phyloP scores from a whole-genome alignment of 2,113 vertebrate genomes.

The Thermophis baileyi region DNA sequence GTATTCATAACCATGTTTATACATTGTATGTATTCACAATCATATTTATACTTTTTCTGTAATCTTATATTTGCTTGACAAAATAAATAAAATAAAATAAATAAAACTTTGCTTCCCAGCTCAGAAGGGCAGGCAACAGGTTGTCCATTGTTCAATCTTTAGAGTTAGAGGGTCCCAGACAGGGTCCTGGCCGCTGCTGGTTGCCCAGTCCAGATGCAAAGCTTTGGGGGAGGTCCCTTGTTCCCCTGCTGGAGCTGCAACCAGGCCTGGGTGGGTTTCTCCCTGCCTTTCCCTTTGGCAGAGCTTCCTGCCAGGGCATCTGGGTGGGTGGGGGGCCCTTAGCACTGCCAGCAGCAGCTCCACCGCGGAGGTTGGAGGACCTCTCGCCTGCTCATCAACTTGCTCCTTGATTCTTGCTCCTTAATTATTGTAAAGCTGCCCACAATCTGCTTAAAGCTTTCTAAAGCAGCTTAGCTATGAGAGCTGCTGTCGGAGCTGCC shows the following conservation, averaged over 20 bases:
- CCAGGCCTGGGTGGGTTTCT: not conserved
- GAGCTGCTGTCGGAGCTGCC: not conserved
- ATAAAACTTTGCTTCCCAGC: not conserved
- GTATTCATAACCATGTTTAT: too few relatives aligned
- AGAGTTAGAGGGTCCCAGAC: not conserved
- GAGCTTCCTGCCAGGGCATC: not conserved
- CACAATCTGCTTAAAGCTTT: conserved; percentile 25
- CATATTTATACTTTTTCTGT: too few relatives aligned
- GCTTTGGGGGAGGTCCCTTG: not conserved
- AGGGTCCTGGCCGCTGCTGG: not conserved
- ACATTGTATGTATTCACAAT: too few relatives aligned
- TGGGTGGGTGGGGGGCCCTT: not conserved
- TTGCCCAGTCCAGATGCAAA: not conserved
- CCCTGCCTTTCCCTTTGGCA: not conserved
- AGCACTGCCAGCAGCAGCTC: not conserved
- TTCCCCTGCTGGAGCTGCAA: not conserved
- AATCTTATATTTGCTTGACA: too few relatives aligned
- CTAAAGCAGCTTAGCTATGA: conserved; percentile 17
- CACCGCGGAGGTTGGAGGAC: not conserved
- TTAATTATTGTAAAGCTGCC: conserved; percentile 29
- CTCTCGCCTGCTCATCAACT: not conserved
- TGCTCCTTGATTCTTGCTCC: conserved; percentile 4
- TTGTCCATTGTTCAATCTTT: not conserved
- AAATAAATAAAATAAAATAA: too few relatives aligned
- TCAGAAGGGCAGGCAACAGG: not conserved